phyloP scores from a whole-genome alignment of 2,113 vertebrate species.

The Acanthochromis polyacanthus region DNA sequence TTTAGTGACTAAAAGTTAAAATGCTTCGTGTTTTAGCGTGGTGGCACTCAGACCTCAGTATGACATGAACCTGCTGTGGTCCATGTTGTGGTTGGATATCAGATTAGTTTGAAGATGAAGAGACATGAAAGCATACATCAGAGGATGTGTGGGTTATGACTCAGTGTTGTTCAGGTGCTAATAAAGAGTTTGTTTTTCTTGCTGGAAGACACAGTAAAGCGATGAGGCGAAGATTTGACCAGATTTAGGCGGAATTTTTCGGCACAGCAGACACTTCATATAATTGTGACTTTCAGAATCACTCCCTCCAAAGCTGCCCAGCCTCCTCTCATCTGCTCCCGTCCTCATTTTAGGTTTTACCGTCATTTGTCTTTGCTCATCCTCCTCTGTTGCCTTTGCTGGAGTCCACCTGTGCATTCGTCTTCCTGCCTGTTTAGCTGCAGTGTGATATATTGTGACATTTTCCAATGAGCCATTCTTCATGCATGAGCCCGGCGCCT shows the following conservation, averaged over 20 bases:
- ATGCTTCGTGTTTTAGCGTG: not conserved
- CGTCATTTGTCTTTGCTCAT: conserved; percentile 50
- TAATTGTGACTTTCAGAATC: conserved; percentile 40
- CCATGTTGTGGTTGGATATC: not conserved
- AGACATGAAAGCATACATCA: conserved; percentile 3
- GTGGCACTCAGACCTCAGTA: not conserved
- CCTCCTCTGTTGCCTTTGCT: conserved; percentile 45
- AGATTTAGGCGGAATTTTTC: conserved; percentile 13
- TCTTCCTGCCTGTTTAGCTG: conserved; percentile 62
- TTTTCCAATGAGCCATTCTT: conserved; percentile 70
- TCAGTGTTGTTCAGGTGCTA: conserved; percentile 6
- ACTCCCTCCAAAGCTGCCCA: conserved; percentile 15
- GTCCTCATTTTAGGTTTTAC: conserved; percentile 28
- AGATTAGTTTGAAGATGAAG: not conserved
- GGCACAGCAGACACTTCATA: conserved; percentile 28
- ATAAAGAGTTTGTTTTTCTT: conserved; percentile 11
- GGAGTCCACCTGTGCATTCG: conserved; percentile 61
- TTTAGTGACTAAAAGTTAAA: not conserved
- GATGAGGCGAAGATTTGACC: conserved; percentile 24
- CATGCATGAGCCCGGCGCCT: conserved; percentile 16
- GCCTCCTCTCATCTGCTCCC: conserved; percentile 18
- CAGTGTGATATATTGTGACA: conserved; percentile 73
- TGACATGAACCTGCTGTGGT: not conserved
- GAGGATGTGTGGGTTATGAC: not conserved
- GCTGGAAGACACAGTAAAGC: not conserved